Base-by-base conservation (phyloP, 2,113 vertebrate genomes). In the Mormoops blainvillei region DNA sequence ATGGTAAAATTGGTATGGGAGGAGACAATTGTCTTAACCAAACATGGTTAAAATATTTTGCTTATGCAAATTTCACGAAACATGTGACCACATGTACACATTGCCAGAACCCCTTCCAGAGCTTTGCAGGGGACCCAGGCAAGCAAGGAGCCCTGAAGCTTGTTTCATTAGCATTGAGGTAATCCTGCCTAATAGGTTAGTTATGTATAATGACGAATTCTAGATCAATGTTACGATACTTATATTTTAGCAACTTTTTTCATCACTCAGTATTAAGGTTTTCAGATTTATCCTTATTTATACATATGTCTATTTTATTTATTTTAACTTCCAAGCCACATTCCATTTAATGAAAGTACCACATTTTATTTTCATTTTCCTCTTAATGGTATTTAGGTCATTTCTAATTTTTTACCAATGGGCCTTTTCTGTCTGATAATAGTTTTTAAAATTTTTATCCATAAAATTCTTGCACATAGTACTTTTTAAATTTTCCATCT, bases 351-450 rank as follows among this genome's bases (percentile, higher is more conserved):
- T 65, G 19, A 87, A 91, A 33, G 33, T n/a, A 43, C 0, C 22
- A 68, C 11, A 22, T 78, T 80, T 58, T 88, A 67, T 95, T 97
- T 91, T 70, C 16, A 41, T 78, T 87, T 93, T 91, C 12, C 26
- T 77, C 33, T 77, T 67, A 74, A 16, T 85, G 18, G 4, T 41
- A 33, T 58, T 74, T 31, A 76, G 36, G 4, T 76, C n/a, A 24
- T 93, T 76, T 93, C 15, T 16, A 56, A 13, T 43, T 77, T 93
- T 85, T 86, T 41, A 91, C 31, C 54, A 48, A 14, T 71, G 38
- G 50, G n/a, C 43, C 24, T 68, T 95, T 67, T 63, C 26, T 56
- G 4, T 84, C n/a, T 84, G 78, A 87, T 93, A 67, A 52, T 78
- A 83, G 18, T 80, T 74, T 54, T 70, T 65, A 70, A 76, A 56